Evolutionary conservation across 2,113 vertebrate genomes (phyloP), one percentile per base, ranked within the genome.

Genomic region (Crotophaga sulcirostris): DNA sequence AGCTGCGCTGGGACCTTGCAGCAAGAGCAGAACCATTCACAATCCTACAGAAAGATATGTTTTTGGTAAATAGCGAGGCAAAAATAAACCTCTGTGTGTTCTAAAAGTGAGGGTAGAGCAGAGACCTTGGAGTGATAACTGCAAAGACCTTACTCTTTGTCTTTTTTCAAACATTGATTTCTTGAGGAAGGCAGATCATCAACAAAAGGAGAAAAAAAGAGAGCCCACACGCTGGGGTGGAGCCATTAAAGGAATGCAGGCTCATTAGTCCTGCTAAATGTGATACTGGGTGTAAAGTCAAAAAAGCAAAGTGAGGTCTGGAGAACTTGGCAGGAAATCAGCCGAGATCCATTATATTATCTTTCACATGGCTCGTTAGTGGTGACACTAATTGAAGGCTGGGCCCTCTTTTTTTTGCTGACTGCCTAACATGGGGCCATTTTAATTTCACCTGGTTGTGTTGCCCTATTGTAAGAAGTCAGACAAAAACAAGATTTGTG

Each of bases 231-330:
- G 75, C 90, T 96, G 94, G 75, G 72, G 68, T 74, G 78, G 72
- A 69, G 75, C 90, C 81, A 67, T 90, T 85, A 77, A 90, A 93
- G 77, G 95, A 96, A 96, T 90, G 84, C 36, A 84, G 92, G 63
- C 80, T 97, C 94, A 87, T 97, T 96, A 97, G 90, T 75, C 66
- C 90, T 95, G 74, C 96, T 96, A 84, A 96, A 96, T 82, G 51
- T 73, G 89, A 92, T 88, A 67, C 52, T 63, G 47, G 1, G 0
- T 72, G 58, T 58, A 28, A 90, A 96, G 90, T 92, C 90, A 91
- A 68, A 96, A 95, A 93, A 95, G 76, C 90, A 94, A 87, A 96
- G 62, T 63, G 89, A 91, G 90, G 75, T 90, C 94, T 94, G 93
- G 75, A 72, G 89, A 91, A 89, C 69, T 89, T 96, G 92, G 94